Base-by-base conservation (phyloP, 2,113 vertebrate species). In the Lophura nycthemera region DNA sequence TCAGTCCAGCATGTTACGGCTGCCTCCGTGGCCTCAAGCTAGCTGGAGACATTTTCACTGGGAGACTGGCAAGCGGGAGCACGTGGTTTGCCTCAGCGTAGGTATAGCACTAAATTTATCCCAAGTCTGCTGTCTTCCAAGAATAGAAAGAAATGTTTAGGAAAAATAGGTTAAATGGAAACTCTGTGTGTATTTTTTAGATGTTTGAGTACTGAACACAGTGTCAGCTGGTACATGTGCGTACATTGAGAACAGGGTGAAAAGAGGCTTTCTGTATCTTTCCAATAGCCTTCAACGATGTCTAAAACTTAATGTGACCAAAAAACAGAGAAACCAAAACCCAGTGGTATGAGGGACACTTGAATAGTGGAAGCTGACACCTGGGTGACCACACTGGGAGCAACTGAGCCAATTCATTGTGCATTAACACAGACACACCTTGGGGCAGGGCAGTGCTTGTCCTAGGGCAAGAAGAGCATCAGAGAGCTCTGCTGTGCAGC, bases 141-240 rank as follows among this genome's bases (percentile, higher is more conserved):
- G 71, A 82, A 84, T 47, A 91, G 70, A 73, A 88, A 61, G 34
- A 57, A 43, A 66, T 85, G 60, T 89, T 87, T 65, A 59, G 70
- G 20, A 92, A 76, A 88, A 88, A 83, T 42, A 75, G 72, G 60
- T 88, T 34, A 80, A 78, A 92, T 63, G 65, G 83, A 91, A 78
- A 48, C 57, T 64, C 45, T 1, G 0, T 80, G 29, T 80, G 22
- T 81, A 10, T 92, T 95, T 88, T 80, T 38, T 82, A 73, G 25
- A 56, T 91, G 40, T 72, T 60, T 65, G 10, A 85, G 7, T 77
- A 61, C 52, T 64, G 57, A 93, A 30, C 64, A 22, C 61, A 11
- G 0, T 13, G 38, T 83, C 79, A 83, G 52, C 34, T 65, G 32
- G 52, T 48, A 38, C 32, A 8, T 4, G 8, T 0, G 5, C 32